These are phyloP conservation scores for Cyanoramphus novaezelandiae DNA, from an alignment of 2,113 vertebrate genomes.

Conservation along the genomic window DNA sequence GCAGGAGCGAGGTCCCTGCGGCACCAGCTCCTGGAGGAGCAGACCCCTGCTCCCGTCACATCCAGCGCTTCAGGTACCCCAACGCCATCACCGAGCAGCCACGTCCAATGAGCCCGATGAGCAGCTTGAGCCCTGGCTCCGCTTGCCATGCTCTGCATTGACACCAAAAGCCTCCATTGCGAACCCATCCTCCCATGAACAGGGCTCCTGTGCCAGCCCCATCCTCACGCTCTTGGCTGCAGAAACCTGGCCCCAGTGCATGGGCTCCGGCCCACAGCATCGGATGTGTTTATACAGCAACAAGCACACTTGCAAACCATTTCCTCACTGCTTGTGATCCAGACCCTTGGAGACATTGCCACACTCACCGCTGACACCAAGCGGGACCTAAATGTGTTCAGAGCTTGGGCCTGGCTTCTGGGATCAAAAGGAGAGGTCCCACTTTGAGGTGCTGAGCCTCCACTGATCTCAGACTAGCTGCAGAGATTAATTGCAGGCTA, in stretches of 20 bases:
- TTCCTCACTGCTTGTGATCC: too few relatives aligned
- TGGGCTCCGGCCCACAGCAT: fast-evolving
- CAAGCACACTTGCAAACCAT: neutral
- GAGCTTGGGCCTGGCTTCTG: neutral
- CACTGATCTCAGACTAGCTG: neutral
- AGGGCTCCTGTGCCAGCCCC: neutral
- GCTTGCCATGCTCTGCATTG: neutral
- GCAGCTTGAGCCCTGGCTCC: neutral
- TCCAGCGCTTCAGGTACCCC: neutral
- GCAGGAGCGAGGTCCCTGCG: neutral
- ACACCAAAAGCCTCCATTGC: neutral
- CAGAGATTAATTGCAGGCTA: neutral
- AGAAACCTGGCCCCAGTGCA: neutral
- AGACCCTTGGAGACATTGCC: neutral
- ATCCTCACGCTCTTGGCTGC: neutral
- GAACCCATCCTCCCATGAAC: neutral
- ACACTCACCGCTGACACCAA: neutral
- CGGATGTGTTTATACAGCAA: neutral
- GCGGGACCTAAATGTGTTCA: neutral
- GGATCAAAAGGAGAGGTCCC: neutral
- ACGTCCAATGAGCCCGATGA: neutral
- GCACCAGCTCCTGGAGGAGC: neutral
- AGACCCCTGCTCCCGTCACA: neutral
- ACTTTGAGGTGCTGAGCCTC: neutral
- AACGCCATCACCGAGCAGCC: neutral